A percentile compares a stretch with the other conserved stretches of the same genome.
Conservation (phyloP, 2,888 invertebrate genomes). For the Schizotus pectinicornis region DNA sequence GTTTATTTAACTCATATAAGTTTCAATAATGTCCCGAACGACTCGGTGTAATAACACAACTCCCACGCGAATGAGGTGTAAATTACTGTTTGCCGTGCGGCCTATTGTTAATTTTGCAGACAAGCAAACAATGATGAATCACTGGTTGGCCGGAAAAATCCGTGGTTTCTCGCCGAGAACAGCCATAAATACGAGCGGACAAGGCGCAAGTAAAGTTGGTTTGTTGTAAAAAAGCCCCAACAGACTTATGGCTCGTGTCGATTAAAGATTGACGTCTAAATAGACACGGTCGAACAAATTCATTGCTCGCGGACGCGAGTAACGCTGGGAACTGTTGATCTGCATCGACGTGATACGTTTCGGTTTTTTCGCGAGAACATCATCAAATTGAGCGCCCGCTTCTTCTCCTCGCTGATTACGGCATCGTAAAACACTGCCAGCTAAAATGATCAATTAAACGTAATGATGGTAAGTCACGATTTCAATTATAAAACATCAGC, state of each 20-base stretch:
- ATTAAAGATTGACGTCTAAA: constrained; percentile 41
- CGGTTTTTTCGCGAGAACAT: no score
- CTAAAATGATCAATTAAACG: constrained; percentile 31
- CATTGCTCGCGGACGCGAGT: constrained; percentile 17
- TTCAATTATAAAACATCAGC: constrained; percentile 32
- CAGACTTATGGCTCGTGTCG: constrained; percentile 37
- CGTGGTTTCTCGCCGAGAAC: constrained; percentile 1
- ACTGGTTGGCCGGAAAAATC: constrained; percentile 24
- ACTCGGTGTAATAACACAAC: constrained; percentile 35
- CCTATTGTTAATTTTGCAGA: constrained; percentile 29
- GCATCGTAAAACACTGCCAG: constrained; percentile 24
- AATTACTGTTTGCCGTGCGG: constrained; percentile 42
- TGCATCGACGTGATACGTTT: no score
- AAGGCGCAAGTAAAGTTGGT: constrained; percentile 24
- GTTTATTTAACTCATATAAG: constrained; percentile 25
- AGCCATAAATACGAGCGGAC: constrained; percentile 18
- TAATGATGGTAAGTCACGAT: constrained; percentile 35
- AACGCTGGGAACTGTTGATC: no score
- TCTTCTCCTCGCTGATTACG: constrained; percentile 19
- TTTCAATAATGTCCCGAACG: constrained; percentile 23
- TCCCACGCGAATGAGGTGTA: constrained; percentile 39
- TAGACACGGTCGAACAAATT: constrained; percentile 34
- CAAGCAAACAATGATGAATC: constrained; percentile 30
- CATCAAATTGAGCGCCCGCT: not conserved
- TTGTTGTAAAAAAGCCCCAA: constrained; percentile 7